A percentile compares a stretch with the other conserved stretches of the same genome.
Evolutionary conservation across 1,140 invertebrate species (phyloP).

Genomic region (Ceratina calcarata): DNA sequence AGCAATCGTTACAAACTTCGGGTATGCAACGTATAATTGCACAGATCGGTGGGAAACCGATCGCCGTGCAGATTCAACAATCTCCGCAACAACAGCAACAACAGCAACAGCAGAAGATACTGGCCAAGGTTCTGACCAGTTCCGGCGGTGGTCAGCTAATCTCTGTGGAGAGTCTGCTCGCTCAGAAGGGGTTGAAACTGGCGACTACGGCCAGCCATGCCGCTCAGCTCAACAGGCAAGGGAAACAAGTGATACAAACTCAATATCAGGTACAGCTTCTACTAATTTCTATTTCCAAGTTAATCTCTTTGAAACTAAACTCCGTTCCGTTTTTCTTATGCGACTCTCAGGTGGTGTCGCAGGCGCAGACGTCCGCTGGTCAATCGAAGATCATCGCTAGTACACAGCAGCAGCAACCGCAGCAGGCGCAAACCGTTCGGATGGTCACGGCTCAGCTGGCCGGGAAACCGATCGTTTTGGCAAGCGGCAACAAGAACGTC

Average conservation of each 20-base stretch:
- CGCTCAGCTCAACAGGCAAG: conserved; percentile 75
- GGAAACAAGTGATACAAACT: conserved; percentile 77
- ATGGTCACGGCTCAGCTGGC: conserved; percentile 83
- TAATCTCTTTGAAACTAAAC: background rate
- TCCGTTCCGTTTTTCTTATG: background rate
- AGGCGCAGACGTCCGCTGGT: conserved; percentile 71
- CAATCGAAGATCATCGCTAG: conserved; percentile 77
- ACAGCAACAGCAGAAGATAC: conserved; percentile 77
- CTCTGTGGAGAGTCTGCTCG: conserved; percentile 84
- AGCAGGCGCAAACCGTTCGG: conserved; percentile 76
- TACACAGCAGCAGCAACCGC: conserved; percentile 69
- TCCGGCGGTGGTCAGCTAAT: conserved; percentile 83
- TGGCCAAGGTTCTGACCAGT: conserved; percentile 83
- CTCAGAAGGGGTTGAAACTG: conserved; percentile 82
- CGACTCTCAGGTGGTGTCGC: conserved; percentile 73
- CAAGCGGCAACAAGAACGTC: conserved; percentile 81
- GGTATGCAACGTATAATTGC: conserved; percentile 79
- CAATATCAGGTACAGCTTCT: conserved; percentile 73
- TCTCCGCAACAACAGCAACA: conserved; percentile 75
- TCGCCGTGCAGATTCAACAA: conserved; percentile 78
- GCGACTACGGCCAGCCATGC: conserved; percentile 70
- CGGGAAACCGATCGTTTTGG: conserved; percentile 84
- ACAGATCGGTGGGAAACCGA: conserved; percentile 79
- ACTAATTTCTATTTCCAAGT: background rate
- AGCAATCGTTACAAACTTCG: conserved; percentile 67